A percentile compares a stretch with the other conserved stretches of the same genome.
Evolutionary conservation across 2,888 invertebrate species (phyloP).

Genomic region (Temnothorax unifasciatus): DNA sequence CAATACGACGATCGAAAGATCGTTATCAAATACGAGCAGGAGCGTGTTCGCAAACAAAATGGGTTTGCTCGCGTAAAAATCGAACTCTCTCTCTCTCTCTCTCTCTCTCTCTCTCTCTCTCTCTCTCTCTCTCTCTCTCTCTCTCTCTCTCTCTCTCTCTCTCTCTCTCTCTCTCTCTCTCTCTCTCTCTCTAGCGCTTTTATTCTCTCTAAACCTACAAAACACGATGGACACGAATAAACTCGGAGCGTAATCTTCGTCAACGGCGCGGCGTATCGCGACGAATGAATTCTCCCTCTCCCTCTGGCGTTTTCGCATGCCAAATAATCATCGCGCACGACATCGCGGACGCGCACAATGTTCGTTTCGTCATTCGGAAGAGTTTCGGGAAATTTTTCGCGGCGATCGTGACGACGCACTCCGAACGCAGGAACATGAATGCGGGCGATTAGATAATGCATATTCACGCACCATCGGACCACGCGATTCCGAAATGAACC

Average conservation of each 20-base stretch:
- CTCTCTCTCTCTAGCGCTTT: slow-evolving; percentile 11
- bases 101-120: no score
- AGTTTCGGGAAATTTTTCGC: slow-evolving; percentile 27
- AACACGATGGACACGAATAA: slow-evolving; percentile 13
- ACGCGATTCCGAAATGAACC: slow-evolving; percentile 70
- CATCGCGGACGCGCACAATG: background rate
- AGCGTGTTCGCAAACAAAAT: slow-evolving; percentile 38
- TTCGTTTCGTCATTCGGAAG: background rate
- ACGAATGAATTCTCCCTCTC: slow-evolving; percentile 8
- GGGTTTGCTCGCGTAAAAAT: slow-evolving; percentile 22
- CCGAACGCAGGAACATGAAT: background rate
- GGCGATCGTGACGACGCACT: background rate
- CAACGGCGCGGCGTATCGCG: background rate
- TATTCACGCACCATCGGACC: slow-evolving; percentile 27
- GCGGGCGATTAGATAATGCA: slow-evolving; percentile 25
- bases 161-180: slow-evolving; percentile 14
- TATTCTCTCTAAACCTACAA: slow-evolving; percentile 27
- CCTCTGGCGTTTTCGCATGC: slow-evolving; percentile 2
- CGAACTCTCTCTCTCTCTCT: background rate
- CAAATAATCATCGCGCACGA: slow-evolving; percentile 32
- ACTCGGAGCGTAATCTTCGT: slow-evolving; percentile 6
- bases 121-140: no score
- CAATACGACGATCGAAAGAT: slow-evolving; percentile 29
- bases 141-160: slow-evolving; percentile 2
- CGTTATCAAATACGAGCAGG: slow-evolving; percentile 23